Evolutionary conservation across 2,797 vertebrate genomes (phyloP), one percentile per base, ranked within the genome.

Genomic region (Diceros bicornis): DNA sequence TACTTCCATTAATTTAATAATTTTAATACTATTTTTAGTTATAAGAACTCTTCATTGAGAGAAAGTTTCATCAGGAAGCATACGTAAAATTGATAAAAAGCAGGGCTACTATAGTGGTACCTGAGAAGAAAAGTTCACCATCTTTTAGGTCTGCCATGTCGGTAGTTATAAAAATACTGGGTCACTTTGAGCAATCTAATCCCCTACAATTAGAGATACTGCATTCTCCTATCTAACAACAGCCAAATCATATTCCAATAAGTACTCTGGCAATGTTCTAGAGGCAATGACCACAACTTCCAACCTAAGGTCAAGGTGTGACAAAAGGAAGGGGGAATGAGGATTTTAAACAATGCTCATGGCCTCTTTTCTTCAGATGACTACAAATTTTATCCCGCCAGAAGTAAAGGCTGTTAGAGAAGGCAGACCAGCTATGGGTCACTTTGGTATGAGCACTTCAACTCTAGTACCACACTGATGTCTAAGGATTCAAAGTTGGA

Each of bases 351-450:
- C 27, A 64, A 32, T 62, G 41, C 21, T 95, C 82, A 57, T 18
- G 27, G n/a, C 20, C 41, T 57, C 8, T 59, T 91, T 89, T 89
- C 74, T 64, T 95, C 62, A 78, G 20, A 62, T 72, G 61, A 78
- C 64, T 62, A 85, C 8, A 77, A 44, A 90, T 72, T 81, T 86
- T 72, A 93, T 57, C 41, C 78, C 77, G 52, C 57, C 62, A 79
- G 20, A 95, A 91, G 32, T 32, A 69, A 92, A 96, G 72, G 44
- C 50, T 84, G 27, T 50, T 7, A 93, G 64, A 47, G 83, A 92
- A 94, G 64, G 41, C 52, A 92, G 50, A 75, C 10, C n/a, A 89
- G 59, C 12, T 87, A 18, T 82, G 34, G 41, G 21, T 64, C 18
- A 95, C 52, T 81, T 55, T 34, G 66, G 50, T 29, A 69, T 37